phyloP scores from a whole-genome alignment of 92 coral and sea anemone species.

The Meandrina meandrites region DNA sequence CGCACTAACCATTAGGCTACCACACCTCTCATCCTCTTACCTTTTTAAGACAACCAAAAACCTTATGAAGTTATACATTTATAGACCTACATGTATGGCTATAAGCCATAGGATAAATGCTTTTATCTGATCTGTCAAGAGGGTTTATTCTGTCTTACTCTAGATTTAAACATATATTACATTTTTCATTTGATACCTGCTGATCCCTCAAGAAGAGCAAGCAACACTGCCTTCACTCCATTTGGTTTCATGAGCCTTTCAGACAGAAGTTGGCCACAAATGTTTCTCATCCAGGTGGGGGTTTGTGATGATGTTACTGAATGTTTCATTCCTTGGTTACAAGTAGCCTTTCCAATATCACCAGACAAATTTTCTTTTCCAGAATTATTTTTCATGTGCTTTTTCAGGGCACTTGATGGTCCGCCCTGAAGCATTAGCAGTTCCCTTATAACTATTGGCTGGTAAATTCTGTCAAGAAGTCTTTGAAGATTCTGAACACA shows the following conservation, averaged over 20 bases:
- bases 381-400: neutral
- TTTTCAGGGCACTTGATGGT: neutral
- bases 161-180: neutral
- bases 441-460: conserved; percentile 85
- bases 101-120: too few species aligned
- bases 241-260: conserved; percentile 78
- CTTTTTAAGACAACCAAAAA: too few species aligned
- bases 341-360: neutral
- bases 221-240: conserved; percentile 85
- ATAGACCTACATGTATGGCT: too few species aligned
- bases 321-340: conserved; percentile 5
- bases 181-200: conserved; percentile 51
- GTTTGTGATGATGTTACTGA: conserved; percentile 4
- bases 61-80: too few species aligned
- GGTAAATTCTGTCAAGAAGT: conserved; percentile 75
- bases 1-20: too few species aligned
- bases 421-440: conserved; percentile 79
- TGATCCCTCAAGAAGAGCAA: conserved; percentile 72
- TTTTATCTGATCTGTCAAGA: too few species aligned
- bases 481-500: conserved; percentile 59
- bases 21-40: too few species aligned
- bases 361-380: neutral
- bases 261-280: conserved; percentile 87
- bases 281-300: conserved; percentile 73
- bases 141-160: too few species aligned